These are phyloP conservation scores for Vulpes vulpes DNA, from an alignment of 2,113 vertebrate species.

Conservation along the genomic window DNA sequence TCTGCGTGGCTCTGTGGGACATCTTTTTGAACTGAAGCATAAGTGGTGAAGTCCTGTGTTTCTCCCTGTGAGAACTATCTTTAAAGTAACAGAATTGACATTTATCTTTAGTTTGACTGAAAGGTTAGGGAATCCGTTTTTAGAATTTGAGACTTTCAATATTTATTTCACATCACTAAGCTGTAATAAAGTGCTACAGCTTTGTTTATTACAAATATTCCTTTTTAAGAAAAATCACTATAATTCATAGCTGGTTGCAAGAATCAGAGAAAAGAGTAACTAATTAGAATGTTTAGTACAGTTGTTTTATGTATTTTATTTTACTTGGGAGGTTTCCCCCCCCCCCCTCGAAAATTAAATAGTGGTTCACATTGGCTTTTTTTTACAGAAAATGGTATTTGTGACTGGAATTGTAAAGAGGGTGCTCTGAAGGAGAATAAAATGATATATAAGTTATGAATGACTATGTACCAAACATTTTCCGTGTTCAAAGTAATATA, in stretches of 20 bases:
- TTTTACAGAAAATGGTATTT: slow-evolving; percentile 38
- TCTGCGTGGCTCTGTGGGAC: neutral
- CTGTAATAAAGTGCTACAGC: neutral
- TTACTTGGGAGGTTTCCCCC: slow-evolving; percentile 45
- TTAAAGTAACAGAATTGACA: neutral
- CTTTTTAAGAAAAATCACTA: slow-evolving; percentile 39
- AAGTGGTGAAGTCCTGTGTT: neutral
- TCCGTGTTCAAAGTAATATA: neutral
- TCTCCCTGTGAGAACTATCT: neutral
- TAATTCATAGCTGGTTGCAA: slow-evolving; percentile 20
- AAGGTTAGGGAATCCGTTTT: neutral
- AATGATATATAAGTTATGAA: neutral
- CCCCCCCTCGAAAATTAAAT: neutral
- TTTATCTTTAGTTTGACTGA: neutral
- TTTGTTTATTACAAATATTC: slow-evolving; percentile 41
- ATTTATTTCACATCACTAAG: neutral
- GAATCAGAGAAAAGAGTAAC: neutral
- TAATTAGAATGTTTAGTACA: slow-evolving; percentile 4
- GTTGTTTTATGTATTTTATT: slow-evolving; percentile 43
- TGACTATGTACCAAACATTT: slow-evolving; percentile 7
- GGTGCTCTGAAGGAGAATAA: slow-evolving; percentile 29
- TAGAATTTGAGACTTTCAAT: slow-evolving; percentile 2
- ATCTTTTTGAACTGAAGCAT: neutral
- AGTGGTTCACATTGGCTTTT: neutral
- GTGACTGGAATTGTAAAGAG: neutral